Evolutionary conservation across 2,888 invertebrate genomes (phyloP).

Genomic region (Agrochola litura): DNA sequence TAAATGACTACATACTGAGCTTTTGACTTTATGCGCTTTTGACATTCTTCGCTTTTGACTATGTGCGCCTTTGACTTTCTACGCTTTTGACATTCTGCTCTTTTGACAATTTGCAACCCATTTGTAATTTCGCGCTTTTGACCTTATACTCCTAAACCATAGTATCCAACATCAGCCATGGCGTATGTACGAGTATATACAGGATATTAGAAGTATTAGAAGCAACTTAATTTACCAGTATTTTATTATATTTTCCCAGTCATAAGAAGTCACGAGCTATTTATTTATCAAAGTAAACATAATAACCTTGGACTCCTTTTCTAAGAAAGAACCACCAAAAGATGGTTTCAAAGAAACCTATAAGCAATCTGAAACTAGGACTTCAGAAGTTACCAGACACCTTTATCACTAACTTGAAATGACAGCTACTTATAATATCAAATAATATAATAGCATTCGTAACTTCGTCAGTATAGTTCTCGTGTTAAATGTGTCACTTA

Average conservation of each 20-base stretch:
- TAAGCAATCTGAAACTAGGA: slow-evolving; percentile 31
- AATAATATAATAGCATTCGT: slow-evolving; percentile 14
- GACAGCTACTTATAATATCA: slow-evolving; percentile 12
- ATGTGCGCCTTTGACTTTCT: too few relatives aligned
- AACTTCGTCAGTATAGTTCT: slow-evolving; percentile 17
- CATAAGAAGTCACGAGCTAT: neutral
- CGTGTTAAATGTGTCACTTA: slow-evolving; percentile 49
- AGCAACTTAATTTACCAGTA: neutral
- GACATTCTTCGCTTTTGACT: too few relatives aligned
- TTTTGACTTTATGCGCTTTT: too few relatives aligned
- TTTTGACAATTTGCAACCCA: too few relatives aligned
- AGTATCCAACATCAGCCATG: neutral
- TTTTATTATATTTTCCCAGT: neutral
- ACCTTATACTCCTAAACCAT: too few relatives aligned
- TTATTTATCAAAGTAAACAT: slow-evolving; percentile 12
- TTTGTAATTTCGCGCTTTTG: too few relatives aligned
- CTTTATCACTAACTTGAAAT: slow-evolving; percentile 15
- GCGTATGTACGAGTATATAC: neutral
- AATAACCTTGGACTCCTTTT: slow-evolving; percentile 31
- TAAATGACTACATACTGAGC: too few relatives aligned
- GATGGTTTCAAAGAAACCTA: neutral
- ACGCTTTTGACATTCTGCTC: too few relatives aligned
- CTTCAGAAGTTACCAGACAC: slow-evolving; percentile 35
- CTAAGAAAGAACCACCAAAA: neutral
- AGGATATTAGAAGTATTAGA: neutral